phyloP scores from a whole-genome alignment of 2,113 vertebrate genomes.

The Aix galericulata region DNA sequence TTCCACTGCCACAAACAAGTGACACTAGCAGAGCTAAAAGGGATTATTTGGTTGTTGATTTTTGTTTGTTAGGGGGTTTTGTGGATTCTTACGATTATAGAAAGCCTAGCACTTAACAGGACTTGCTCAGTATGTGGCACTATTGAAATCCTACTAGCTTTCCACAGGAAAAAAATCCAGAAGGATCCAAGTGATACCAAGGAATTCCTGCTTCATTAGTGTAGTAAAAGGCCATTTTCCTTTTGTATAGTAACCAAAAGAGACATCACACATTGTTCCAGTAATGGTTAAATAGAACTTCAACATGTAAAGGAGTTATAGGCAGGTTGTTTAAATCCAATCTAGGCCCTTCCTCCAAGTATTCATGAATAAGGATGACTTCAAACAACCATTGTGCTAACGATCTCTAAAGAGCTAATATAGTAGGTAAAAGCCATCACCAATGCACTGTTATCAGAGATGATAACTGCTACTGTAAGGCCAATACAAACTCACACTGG shows the following conservation, averaged over 20 bases:
- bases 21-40: not conserved
- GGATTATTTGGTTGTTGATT: not conserved
- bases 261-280: not conserved
- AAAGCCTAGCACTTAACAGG: not conserved
- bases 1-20: not conserved
- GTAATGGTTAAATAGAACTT: not conserved
- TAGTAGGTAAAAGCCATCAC: not conserved
- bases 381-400: not conserved
- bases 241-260: not conserved
- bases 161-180: not conserved
- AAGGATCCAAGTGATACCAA: not conserved
- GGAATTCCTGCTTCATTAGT: not conserved
- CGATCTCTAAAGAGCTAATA: not conserved
- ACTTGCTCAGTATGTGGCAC: not conserved
- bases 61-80: too few species aligned
- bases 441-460: too few species aligned
- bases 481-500: not conserved
- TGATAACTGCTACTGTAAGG: fast-evolving
- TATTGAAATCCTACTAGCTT: not conserved
- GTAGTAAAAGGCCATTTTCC: not conserved
- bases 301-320: not conserved
- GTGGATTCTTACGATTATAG: not conserved
- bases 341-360: not conserved
- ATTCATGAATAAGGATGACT: not conserved
- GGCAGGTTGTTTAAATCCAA: not conserved